phyloP scores from a whole-genome alignment of 2,797 vertebrate genomes.

The Brachyrhaphis roseni region DNA sequence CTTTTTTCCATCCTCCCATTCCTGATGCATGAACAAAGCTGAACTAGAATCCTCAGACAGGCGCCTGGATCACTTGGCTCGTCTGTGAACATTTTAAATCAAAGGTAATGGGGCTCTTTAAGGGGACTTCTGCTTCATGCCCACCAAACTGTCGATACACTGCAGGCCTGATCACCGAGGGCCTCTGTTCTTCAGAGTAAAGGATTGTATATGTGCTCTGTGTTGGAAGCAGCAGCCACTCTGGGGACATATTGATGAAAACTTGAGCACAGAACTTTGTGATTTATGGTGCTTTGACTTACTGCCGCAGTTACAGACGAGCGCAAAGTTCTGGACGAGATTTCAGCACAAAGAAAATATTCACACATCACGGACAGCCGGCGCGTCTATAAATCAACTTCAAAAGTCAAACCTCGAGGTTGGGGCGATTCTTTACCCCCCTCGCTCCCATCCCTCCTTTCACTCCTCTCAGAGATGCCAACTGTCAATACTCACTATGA shows the following conservation, averaged over 20 bases:
- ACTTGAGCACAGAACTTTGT: constrained; percentile 38
- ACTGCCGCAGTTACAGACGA: constrained; percentile 39
- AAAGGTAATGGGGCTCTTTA: constrained; percentile 60
- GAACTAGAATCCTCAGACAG: constrained; percentile 25
- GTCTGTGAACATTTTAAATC: constrained; percentile 61
- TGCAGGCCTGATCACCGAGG: constrained; percentile 47
- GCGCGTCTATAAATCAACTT: constrained; percentile 8
- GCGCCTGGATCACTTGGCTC: constrained; percentile 24
- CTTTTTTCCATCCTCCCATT: constrained; percentile 7
- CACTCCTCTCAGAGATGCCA: constrained; percentile 41
- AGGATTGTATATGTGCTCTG: constrained; percentile 28
- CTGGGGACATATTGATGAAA: constrained; percentile 6
- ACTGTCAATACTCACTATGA: constrained; percentile 6
- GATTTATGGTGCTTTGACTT: constrained; percentile 53
- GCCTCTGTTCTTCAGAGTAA: constrained; percentile 43
- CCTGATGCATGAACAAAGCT: constrained; percentile 35
- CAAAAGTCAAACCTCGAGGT: constrained; percentile 42
- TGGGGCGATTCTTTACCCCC: constrained; percentile 46
- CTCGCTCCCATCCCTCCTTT: too few relatives aligned
- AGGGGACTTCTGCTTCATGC: constrained; percentile 49
- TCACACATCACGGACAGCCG: constrained; percentile 15
- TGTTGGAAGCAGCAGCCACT: constrained; percentile 28
- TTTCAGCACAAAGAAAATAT: constrained; percentile 2
- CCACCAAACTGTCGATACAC: constrained; percentile 49
- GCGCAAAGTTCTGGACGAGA: background rate